Conservation (phyloP, 1,140 invertebrate genomes). For the Plectus sambesii region DNA sequence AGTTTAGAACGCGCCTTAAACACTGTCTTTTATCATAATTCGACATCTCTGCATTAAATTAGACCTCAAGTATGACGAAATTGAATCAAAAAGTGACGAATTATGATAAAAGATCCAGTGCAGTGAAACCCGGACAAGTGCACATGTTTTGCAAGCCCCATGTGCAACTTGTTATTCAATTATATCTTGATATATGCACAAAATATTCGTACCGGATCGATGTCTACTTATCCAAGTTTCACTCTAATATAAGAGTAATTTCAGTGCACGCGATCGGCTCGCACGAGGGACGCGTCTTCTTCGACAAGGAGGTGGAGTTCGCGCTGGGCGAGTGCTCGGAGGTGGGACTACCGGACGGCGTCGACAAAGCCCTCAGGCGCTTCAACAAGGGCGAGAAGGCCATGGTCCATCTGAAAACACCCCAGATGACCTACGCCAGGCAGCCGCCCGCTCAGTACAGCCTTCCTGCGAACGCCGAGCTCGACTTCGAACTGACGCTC, state of each 20-base stretch:
- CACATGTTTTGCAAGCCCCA: too few species aligned
- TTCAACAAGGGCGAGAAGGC: conserved; percentile 73
- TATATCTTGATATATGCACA: too few species aligned
- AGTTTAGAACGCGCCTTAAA: too few species aligned
- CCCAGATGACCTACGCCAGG: conserved; percentile 68
- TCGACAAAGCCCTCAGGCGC: conserved; percentile 71
- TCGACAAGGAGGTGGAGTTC: conserved; percentile 66
- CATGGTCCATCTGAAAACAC: conserved; percentile 58
- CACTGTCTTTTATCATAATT: too few species aligned
- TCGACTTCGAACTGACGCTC: conserved; percentile 63
- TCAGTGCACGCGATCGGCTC: conserved; percentile 67
- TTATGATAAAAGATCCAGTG: too few species aligned
- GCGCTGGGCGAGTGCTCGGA: conserved; percentile 71
- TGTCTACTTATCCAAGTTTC: conserved; percentile 1
- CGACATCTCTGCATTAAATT: too few species aligned
- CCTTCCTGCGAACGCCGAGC: conserved; percentile 63
- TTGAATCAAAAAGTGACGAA: too few species aligned
- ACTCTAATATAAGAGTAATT: conserved; percentile 24
- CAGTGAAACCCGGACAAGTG: too few species aligned
- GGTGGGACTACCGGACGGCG: conserved; percentile 61
- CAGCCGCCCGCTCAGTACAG: conserved; percentile 59
- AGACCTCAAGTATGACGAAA: too few species aligned
- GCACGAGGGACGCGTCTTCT: conserved; percentile 59
- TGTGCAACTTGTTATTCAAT: too few species aligned
- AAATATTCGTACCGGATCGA: conserved; percentile 10